Evolutionary conservation across 2,113 vertebrate genomes (phyloP), one percentile per base, ranked within the genome.

Genomic region (Capreolus pygargus): DNA sequence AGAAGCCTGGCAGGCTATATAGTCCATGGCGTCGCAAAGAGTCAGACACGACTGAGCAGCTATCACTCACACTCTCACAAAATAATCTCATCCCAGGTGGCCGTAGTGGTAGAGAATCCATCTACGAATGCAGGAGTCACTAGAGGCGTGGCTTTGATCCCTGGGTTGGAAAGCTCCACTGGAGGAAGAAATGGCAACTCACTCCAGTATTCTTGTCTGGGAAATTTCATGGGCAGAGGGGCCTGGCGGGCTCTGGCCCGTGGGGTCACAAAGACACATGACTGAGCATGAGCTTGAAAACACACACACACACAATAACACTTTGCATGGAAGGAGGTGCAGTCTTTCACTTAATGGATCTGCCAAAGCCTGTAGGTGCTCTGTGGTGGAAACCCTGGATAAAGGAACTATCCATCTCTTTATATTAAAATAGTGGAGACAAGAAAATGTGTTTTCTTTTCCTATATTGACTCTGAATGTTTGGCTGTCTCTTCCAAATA

Each of bases 381-480:
- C 5, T 52, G n/a, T 36, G 21, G 25, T 78, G 25, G 58, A 33
- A 36, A 55, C 8, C 12, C 25, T 87, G 57, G 16, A 17, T 60
- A n/a, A 92, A 83, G 5, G 33, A 58, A 8, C 2, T 25, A 17
- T 60, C 79, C 64, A 0, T 81, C 28, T 94, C 16, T 67, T 95
- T 76, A 16, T 86, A 12, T 50, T 86, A 86, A 4, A 70, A 14
- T 43, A 79, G 4, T 70, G 11, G 50, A 57, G 74, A 74, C 30
- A 83, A 90, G 10, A 55, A 8, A 55, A 54, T 54, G 30, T 27
- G 10, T 82, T 89, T 91, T 91, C 9, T 39, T 86, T 86, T 87
- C 33, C 5, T 81, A 19, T 96, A 36, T 88, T 67, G 39, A 95
- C 55, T 94, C 15, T 50, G 15, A 76, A 67, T 89, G 3, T 92